phyloP scores from a whole-genome alignment of 1,140 invertebrate genomes.

The Aricia agestis region DNA sequence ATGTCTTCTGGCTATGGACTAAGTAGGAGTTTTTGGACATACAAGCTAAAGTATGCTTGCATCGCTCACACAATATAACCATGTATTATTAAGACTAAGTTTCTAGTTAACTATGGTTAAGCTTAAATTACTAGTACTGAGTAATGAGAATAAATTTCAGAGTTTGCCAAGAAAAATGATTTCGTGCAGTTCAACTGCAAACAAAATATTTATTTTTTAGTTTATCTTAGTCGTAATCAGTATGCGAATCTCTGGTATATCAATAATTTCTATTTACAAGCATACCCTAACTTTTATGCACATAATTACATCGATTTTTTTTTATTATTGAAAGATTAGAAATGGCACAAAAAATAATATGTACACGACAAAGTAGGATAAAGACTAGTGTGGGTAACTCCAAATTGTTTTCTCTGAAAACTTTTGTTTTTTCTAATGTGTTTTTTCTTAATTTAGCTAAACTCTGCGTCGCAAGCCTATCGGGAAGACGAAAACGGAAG shows the following conservation, averaged over 20 bases:
- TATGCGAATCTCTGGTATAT: background rate
- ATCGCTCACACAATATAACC: slow-evolving; percentile 1
- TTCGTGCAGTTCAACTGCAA: too few relatives aligned
- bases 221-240: too few relatives aligned
- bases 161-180: too few relatives aligned
- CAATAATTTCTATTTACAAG: background rate
- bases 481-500: background rate
- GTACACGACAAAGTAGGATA: background rate
- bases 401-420: background rate
- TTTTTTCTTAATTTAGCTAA: background rate
- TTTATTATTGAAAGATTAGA: slow-evolving; percentile 7
- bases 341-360: slow-evolving; percentile 10
- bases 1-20: slow-evolving; percentile 1
- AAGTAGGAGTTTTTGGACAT: slow-evolving; percentile 17
- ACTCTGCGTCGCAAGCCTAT: background rate
- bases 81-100: too few relatives aligned
- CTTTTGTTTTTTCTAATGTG: too few relatives aligned
- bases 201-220: too few relatives aligned
- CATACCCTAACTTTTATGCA: background rate
- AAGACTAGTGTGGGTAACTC: background rate
- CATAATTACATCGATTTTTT: background rate
- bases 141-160: background rate
- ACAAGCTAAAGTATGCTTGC: slow-evolving; percentile 21
- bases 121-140: background rate
- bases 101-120: background rate